Conservation (phyloP, 2,888 invertebrate genomes). For the Macroteleia sp. region DNA sequence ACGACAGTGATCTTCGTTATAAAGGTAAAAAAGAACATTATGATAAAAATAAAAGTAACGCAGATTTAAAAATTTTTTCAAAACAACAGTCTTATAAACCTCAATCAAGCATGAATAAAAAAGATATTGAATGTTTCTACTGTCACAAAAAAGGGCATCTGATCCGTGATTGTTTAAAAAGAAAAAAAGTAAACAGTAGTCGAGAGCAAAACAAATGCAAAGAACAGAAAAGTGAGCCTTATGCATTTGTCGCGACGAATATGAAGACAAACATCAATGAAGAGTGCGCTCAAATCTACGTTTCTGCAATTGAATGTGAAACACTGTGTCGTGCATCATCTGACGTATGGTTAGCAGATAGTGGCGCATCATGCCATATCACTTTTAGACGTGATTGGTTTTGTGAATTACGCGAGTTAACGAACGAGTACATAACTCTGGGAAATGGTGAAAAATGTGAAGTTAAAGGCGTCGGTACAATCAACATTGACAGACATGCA, state of each 20-base stretch:
- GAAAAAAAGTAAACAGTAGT: background rate
- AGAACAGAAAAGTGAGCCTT: background rate
- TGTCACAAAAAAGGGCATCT: constrained; percentile 30
- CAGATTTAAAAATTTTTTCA: too few species aligned
- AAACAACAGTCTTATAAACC: too few species aligned
- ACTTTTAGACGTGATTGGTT: constrained; percentile 63
- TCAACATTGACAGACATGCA: background rate
- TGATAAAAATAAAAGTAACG: too few species aligned
- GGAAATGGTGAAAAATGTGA: constrained; percentile 41
- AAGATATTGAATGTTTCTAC: constrained; percentile 16
- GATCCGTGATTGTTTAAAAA: background rate
- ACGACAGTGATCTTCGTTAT: too few species aligned
- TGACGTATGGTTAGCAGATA: constrained; percentile 15
- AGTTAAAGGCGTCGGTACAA: background rate
- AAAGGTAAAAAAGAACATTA: too few species aligned
- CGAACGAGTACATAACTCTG: constrained; percentile 26
- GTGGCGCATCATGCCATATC: constrained; percentile 66
- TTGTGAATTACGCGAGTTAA: constrained; percentile 20
- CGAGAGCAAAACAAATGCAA: background rate
- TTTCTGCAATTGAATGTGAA: too few species aligned
- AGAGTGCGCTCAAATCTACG: background rate
- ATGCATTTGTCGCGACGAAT: constrained; percentile 3
- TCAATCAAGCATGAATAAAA: background rate
- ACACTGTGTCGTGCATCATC: constrained; percentile 20
- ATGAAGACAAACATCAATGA: background rate